Percentiles rank a stretch among this genome's conserved stretches.
Conservation (phyloP, 1,140 invertebrate genomes). For the Manduca sexta region DNA sequence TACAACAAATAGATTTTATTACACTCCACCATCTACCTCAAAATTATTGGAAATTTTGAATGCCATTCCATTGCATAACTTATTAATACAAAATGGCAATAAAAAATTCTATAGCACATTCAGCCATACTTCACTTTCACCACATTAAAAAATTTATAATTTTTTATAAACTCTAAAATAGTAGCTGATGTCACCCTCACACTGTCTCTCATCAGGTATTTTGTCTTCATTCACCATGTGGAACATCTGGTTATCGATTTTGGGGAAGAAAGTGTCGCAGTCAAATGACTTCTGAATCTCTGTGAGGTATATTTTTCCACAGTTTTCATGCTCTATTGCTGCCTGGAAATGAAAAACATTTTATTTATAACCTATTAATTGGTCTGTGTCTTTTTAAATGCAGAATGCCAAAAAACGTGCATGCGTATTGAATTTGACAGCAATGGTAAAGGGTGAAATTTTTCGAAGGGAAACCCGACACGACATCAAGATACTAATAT, state of each 20-base stretch:
- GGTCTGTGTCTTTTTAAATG: neutral
- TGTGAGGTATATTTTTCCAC: conserved; percentile 89
- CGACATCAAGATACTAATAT: too few relatives aligned
- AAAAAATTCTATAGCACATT: too few relatives aligned
- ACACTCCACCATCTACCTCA: too few relatives aligned
- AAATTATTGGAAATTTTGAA: too few relatives aligned
- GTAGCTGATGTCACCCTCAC: conserved; percentile 83
- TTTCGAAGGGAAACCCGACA: too few relatives aligned
- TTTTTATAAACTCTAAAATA: conserved; percentile 84
- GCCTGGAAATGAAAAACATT: conserved; percentile 67
- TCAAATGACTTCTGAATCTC: conserved; percentile 85
- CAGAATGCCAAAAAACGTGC: neutral
- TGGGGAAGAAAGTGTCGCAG: conserved; percentile 92
- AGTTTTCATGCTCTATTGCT: conserved; percentile 81
- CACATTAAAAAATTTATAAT: conserved; percentile 13
- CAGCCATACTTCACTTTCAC: too few relatives aligned
- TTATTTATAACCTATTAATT: neutral
- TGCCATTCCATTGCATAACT: too few relatives aligned
- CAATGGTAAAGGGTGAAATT: too few relatives aligned
- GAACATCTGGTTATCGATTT: conserved; percentile 77
- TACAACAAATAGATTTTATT: too few relatives aligned
- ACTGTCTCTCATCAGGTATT: conserved; percentile 79
- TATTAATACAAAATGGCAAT: too few relatives aligned
- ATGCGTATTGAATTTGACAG: too few relatives aligned
- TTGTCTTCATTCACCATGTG: conserved; percentile 69